Evolutionary conservation across 2,113 vertebrate genomes (phyloP).

Genomic region (Tupaia chinensis): DNA sequence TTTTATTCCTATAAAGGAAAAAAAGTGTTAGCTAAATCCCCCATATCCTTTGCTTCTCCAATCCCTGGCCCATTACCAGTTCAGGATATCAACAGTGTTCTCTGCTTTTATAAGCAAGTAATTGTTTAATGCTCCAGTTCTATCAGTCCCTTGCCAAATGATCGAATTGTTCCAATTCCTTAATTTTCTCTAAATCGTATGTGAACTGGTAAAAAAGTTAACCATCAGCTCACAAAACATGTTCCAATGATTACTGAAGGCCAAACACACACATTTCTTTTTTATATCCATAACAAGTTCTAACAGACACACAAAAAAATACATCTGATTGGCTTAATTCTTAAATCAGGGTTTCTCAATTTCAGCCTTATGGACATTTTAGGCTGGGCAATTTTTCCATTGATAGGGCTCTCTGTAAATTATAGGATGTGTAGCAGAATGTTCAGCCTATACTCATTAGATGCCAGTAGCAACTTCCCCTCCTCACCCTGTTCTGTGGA

Average conservation of each 20-base stretch:
- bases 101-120: neutral
- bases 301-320: neutral
- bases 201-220: constrained; percentile 25
- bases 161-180: neutral
- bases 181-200: neutral
- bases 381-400: neutral
- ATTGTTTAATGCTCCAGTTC: neutral
- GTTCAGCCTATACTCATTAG: neutral
- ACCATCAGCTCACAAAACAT: constrained; percentile 6
- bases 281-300: neutral
- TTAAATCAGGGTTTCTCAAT: neutral
- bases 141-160: neutral
- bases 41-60: neutral
- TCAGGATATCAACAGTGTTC: constrained; percentile 23
- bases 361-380: neutral
- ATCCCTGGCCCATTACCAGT: neutral
- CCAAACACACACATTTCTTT: neutral
- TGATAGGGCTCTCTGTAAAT: neutral
- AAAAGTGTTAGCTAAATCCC: neutral
- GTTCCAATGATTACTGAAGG: neutral
- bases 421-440: neutral
- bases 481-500: neutral
- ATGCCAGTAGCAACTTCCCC: neutral
- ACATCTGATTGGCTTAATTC: neutral
- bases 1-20: constrained; percentile 21